Evolutionary conservation across 2,113 vertebrate species (phyloP), one percentile per base, ranked within the genome.

Genomic region (Crotophaga sulcirostris): DNA sequence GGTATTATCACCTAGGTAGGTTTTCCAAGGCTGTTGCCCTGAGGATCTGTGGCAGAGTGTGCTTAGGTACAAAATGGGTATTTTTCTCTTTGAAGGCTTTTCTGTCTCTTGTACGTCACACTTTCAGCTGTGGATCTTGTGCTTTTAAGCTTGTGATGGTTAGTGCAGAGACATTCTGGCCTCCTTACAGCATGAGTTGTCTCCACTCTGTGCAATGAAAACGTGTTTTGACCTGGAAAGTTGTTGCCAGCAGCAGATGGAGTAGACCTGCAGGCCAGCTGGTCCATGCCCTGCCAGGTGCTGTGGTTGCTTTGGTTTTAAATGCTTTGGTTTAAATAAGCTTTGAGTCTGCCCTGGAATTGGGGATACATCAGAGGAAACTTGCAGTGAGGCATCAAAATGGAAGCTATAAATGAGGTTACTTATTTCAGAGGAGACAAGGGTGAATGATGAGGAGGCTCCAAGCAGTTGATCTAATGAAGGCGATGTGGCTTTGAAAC

Each of bases 201-300:
- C 72, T 84, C 44, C 12, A 17, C 45, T 91, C 26, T 16, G 66
- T 31, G 42, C 78, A 24, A 3, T 14, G 55, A 66, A 80, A 67
- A 29, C 8, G 1, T 67, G 77, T 36, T 81, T 70, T 88, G 94
- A 88, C 92, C 93, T 86, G 88, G 62, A 64, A 91, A 90, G 69
- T 16, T 0, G 0, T 42, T 90, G 82, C 94, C 90, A 93, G 88
- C 56, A 73, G 83, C 90, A 96, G 92, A 94, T 95, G 94, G 93
- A 88, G 68, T 14, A 42, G 72, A 93, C 88, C 93, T 87, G 81
- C 74, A 38, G 80, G 81, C 84, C 88, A 92, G 83, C 85, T 93
- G 90, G 59, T 95, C 70, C 7, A 0, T 44, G 42, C 52, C 47
- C 60, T 80, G 79, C 90, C 90, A 88, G 95, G 88, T 95, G 84